Evolutionary conservation across 35 echinoderm and acorn worm species (phyloP).

Genomic region (Nesometra sesokonis): DNA sequence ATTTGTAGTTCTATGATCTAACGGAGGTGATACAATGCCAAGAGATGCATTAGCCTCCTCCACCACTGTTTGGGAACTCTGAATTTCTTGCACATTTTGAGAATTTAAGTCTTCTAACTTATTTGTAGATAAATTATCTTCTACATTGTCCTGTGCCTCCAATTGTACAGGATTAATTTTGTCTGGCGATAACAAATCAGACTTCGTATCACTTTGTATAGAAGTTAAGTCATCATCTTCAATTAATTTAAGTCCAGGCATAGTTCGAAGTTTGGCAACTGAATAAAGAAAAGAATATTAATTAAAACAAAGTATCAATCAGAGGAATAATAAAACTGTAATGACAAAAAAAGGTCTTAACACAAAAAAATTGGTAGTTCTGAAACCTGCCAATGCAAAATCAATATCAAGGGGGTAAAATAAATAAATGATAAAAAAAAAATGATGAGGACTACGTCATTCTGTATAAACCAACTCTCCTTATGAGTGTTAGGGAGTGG

Average conservation of each 20-base stretch:
- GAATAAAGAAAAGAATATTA: background rate
- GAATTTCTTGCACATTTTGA: background rate
- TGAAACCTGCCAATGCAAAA: too few relatives aligned
- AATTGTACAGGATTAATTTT: background rate
- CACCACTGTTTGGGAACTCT: background rate
- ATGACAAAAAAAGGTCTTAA: too few relatives aligned
- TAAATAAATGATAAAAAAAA: too few relatives aligned
- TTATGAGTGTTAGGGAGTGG: too few relatives aligned
- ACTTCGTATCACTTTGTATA: background rate
- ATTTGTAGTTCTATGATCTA: background rate
- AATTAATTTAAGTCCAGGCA: background rate
- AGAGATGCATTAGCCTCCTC: background rate
- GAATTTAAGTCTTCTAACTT: background rate
- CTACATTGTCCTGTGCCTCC: background rate
- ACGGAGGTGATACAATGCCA: background rate
- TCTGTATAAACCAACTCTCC: too few relatives aligned
- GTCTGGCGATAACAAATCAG: background rate
- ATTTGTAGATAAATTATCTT: background rate
- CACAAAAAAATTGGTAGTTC: too few relatives aligned
- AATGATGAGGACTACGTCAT: too few relatives aligned
- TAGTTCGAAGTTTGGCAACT: background rate
- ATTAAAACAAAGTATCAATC: background rate
- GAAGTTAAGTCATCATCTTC: background rate
- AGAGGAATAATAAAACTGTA: too few relatives aligned
- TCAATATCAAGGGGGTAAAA: too few relatives aligned